Evolutionary conservation across 2,888 invertebrate species (phyloP).

Genomic region (Cosmia trapezina): DNA sequence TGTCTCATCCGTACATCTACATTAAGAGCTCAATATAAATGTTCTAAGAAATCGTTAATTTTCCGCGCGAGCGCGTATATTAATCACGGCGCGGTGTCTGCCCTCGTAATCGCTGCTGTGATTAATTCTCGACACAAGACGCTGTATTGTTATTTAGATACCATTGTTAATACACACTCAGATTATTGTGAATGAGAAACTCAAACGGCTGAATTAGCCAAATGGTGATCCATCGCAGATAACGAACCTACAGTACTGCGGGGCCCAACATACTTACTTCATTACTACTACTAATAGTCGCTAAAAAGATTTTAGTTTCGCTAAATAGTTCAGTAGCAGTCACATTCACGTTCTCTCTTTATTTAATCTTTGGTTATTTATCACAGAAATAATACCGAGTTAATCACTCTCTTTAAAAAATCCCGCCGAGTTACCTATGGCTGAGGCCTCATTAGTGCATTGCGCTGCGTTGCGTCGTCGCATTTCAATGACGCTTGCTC

Average conservation of each 20-base stretch:
- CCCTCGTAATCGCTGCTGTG: conserved; percentile 2
- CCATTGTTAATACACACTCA: neutral
- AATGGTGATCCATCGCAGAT: neutral
- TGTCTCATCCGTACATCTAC: no score
- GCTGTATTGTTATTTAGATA: conserved; percentile 8
- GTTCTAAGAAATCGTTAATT: conserved; percentile 12
- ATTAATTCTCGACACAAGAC: conserved; percentile 20
- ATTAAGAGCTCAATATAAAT: neutral
- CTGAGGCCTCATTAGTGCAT: no score
- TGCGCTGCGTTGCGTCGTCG: no score
- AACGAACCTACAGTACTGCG: neutral
- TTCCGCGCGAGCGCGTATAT: conserved; percentile 24
- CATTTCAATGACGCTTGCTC: no score
- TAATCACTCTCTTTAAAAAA: neutral
- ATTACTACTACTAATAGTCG: neutral
- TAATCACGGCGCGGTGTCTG: conserved; percentile 15
- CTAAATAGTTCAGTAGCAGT: neutral
- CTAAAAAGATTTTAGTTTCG: no score
- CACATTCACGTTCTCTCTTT: neutral
- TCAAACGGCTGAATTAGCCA: neutral
- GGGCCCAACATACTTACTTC: neutral
- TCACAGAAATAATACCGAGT: neutral
- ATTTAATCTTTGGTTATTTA: neutral
- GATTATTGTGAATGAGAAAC: conserved; percentile 2
- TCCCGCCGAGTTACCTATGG: neutral